These are phyloP conservation scores for Drosophila kurseongensis DNA, from an alignment of 1,140 invertebrate species.

Conservation along the genomic window DNA sequence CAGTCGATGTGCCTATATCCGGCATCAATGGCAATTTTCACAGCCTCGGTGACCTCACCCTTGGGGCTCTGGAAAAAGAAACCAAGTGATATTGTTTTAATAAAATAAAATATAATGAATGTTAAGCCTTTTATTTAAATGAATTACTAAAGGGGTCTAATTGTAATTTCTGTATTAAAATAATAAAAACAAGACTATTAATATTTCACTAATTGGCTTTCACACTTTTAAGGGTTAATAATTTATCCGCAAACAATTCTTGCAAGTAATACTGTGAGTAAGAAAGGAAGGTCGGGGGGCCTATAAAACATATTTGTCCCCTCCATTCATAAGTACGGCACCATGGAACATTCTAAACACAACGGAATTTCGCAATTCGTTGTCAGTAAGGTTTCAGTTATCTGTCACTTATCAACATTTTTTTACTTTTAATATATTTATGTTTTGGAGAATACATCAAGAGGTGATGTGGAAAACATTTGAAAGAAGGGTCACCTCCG, in stretches of 20 bases:
- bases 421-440: background rate
- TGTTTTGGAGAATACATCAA: background rate
- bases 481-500: constrained; percentile 55
- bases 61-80: constrained; percentile 87
- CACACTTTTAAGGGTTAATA: background rate
- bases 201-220: constrained; percentile 1
- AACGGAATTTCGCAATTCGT: constrained; percentile 38
- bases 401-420: constrained; percentile 31
- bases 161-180: too few relatives aligned
- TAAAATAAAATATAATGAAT: background rate
- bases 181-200: constrained; percentile 6
- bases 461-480: constrained; percentile 18
- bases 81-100: background rate
- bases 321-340: background rate
- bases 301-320: background rate
- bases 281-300: background rate
- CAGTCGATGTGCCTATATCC: constrained; percentile 95
- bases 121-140: too few relatives aligned
- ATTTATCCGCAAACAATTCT: background rate
- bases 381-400: constrained; percentile 27
- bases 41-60: constrained; percentile 90
- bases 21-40: constrained; percentile 90
- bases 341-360: constrained; percentile 20
- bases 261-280: constrained; percentile 14
- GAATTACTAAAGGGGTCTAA: too few relatives aligned